Base-by-base conservation (phyloP, 2,888 invertebrate species). In the Latrodectus hesperus region DNA sequence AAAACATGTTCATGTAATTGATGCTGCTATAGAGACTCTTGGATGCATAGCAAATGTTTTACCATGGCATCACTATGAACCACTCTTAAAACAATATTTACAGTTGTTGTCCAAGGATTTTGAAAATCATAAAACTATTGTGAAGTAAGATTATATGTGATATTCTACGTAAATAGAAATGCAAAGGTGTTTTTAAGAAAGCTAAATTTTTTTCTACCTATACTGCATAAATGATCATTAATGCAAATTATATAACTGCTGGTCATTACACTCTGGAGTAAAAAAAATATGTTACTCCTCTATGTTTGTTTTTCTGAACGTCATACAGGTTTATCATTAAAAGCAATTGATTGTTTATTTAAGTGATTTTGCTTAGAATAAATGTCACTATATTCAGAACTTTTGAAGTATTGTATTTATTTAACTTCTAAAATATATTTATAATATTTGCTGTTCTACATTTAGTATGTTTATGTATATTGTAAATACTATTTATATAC, bases 51-150 rank as follows among this genome's bases (percentile, higher is more conserved):
- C 96, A 91, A 94, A 94, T 90, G 92, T 96, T 74, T 93, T 98
- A 60, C 96, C 98, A 0, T 99, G 99, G 99, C 95, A 96, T 91
- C 95, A 96, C 87, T 99, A 99, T 91, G 95, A 96, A 91, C 94
- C 95, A 0, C 93, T 98, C 60, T 93, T 99, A 6, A 96, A 96
- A 90, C 94, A 95, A 90, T 98, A 97, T 92, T 93, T 99, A 60
- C 94, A 94, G 82, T 95, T 95, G 92, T 93, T 99, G 91, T 94
- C 95, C 0, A 93, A 94, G 75, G 94, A 95, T 11, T 89, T 91
- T 0, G 95, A 96, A 64, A 95, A 95, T 91, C 98, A 98, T 91
- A 97, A 96, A 90, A 96, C 97, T 91, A 93, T 96, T 84, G 96
- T 97, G 11, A 92, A 91, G 92, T 92, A 90, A 90, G 90, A 73